Percentiles rank a stretch among this genome's conserved stretches.
Evolutionary conservation across 1,140 invertebrate species (phyloP).

Genomic region (Anagrus nilaparvatae): DNA sequence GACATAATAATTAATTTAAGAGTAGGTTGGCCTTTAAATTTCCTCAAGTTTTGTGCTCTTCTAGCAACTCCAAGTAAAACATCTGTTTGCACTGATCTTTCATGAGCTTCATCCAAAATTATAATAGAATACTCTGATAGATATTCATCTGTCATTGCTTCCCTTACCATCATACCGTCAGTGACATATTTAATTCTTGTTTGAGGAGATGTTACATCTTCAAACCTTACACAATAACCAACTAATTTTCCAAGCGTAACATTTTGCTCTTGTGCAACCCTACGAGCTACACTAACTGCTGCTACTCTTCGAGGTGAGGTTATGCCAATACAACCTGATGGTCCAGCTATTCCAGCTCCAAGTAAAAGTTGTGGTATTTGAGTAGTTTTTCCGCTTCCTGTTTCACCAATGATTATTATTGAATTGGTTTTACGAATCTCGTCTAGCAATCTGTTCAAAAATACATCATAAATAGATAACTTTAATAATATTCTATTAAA

Average conservation of each 20-base stretch:
- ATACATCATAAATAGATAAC: slow-evolving; percentile 6
- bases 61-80: slow-evolving; percentile 79
- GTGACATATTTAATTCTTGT: slow-evolving; percentile 87
- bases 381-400: slow-evolving; percentile 84
- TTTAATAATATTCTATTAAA: slow-evolving; percentile 3
- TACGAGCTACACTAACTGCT: slow-evolving; percentile 76
- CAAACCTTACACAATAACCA: slow-evolving; percentile 89
- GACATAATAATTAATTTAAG: slow-evolving; percentile 85
- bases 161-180: slow-evolving; percentile 89
- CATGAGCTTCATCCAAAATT: slow-evolving; percentile 95
- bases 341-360: slow-evolving; percentile 43
- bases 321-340: slow-evolving; percentile 57
- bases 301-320: slow-evolving; percentile 89
- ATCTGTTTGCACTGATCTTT: slow-evolving; percentile 92
- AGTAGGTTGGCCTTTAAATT: slow-evolving; percentile 45
- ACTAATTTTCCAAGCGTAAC: slow-evolving; percentile 59
- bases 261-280: slow-evolving; percentile 74
- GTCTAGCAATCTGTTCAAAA: slow-evolving; percentile 41
- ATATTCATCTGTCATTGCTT: slow-evolving; percentile 67
- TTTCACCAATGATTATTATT: slow-evolving; percentile 77
- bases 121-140: slow-evolving; percentile 72
- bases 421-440: slow-evolving; percentile 48
- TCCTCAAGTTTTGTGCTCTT: slow-evolving; percentile 62
- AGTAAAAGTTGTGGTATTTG: slow-evolving; percentile 71
- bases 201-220: slow-evolving; percentile 62